Percentiles rank a stretch among this genome's conserved stretches.
These are phyloP conservation scores for Eulemur rubriventer DNA, from an alignment of 2,797 vertebrate genomes.

Conservation along the genomic window DNA sequence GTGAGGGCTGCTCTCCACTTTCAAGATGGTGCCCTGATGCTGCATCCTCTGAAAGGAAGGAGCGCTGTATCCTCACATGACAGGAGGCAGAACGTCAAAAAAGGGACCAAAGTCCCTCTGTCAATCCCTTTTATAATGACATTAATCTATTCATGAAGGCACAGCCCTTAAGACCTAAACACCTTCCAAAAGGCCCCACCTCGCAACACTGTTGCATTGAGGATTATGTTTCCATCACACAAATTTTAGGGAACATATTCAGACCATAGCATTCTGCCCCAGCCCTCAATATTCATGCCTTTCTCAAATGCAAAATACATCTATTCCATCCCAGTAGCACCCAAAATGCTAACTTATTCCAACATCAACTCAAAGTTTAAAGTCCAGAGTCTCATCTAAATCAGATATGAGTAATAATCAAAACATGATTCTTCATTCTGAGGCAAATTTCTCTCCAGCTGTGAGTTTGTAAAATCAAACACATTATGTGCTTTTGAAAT, in stretches of 20 bases:
- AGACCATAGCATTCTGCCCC: not conserved
- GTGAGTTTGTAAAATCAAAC: not conserved
- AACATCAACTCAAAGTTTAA: not conserved
- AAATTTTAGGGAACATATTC: not conserved
- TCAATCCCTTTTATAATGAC: not conserved
- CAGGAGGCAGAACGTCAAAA: not conserved
- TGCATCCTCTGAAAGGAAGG: not conserved
- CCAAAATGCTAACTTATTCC: not conserved
- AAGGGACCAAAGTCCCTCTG: not conserved
- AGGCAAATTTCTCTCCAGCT: not conserved
- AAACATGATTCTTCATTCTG: not conserved
- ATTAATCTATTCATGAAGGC: not conserved
- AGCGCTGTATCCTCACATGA: too few relatives aligned
- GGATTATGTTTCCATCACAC: not conserved
- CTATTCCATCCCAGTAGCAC: not conserved
- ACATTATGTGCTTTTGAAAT: not conserved
- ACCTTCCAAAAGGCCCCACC: too few relatives aligned
- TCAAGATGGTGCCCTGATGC: not conserved
- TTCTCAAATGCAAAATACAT: not conserved
- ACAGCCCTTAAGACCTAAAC: not conserved
- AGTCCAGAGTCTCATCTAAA: not conserved
- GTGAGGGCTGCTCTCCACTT: not conserved
- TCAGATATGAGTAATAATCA: not conserved
- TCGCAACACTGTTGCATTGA: not conserved
- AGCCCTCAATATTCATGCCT: not conserved